Base-by-base conservation (phyloP, 2,113 vertebrate species). In the Micronycteris hirsuta region DNA sequence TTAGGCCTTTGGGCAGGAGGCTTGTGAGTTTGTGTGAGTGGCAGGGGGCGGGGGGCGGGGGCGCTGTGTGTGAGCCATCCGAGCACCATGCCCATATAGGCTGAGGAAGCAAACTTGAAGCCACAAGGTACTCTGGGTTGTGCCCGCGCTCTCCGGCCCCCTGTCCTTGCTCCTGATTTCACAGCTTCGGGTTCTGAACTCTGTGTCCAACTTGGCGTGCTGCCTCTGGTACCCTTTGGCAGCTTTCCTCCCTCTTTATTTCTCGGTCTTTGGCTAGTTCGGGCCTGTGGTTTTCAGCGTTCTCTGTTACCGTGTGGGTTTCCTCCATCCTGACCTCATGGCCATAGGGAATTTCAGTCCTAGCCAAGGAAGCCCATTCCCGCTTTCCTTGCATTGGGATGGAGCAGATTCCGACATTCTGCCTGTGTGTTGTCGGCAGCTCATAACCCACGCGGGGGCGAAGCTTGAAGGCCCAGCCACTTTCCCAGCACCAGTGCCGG, bases 81-180 rank as follows among this genome's bases (percentile, higher is more conserved):
- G n/a, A 26, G 10, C 7, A 6, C 36, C 16, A 1, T 0, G 4
- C 17, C 45, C 56, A 13, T 4, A 0, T 7, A 83, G 36, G 10
- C 58, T 70, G 52, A 71, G 52, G 54, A 70, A 91, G n/a, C n/a
- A 63, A 76, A 61, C 49, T 61, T 9, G 6, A 71, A 91, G 43
- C 49, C 61, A 2, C 10, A 31, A 76, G 36, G 15, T 2, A 31
- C 13, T 4, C 14, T 7, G 7, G 19, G 36, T n/a, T 12, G 31
- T 31, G 49, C 20, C 49, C 14, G 20, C 4, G 10, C 9, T 19
- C 8, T 90, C 31, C 0, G 6, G 12, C 28, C 74, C 36, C 8
- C 65, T 80, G 28, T 45, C 47, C 11, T 65, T 86, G 36, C 33
- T 80, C 74, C 43, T 71, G 28, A 36, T 45, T 33, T 36, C 19